A percentile compares a stretch with the other conserved stretches of the same genome.
Conservation (phyloP, 2,113 vertebrate species). For the Maccullochella peelii region DNA sequence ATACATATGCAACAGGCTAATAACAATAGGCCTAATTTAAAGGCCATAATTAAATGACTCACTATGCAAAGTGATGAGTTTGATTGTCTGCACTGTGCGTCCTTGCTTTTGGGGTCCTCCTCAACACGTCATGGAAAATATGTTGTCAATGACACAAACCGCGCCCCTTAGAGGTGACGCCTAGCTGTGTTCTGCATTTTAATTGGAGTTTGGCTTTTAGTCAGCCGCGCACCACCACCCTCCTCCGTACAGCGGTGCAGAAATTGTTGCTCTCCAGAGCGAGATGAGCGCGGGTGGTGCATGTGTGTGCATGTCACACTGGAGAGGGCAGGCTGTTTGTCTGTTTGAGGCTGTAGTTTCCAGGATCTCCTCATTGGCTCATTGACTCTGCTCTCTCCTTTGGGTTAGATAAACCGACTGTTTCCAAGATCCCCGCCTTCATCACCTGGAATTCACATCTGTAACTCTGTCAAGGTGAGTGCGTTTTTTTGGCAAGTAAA, state of each 20-base stretch:
- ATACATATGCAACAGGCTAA: not conserved
- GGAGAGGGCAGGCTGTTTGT: not conserved
- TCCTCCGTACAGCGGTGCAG: constrained; percentile 36
- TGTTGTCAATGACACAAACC: constrained; percentile 34
- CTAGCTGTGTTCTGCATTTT: not conserved
- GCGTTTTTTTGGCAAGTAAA: not conserved
- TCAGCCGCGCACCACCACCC: constrained; percentile 38
- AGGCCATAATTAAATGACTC: not conserved
- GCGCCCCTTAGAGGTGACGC: constrained; percentile 24
- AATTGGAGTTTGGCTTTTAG: constrained; percentile 42
- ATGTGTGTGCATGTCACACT: constrained; percentile 46
- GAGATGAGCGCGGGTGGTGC: constrained; percentile 3
- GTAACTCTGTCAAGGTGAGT: constrained; percentile 69
- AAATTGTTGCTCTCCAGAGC: constrained; percentile 39
- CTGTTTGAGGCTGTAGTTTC: not conserved
- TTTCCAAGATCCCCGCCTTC: not conserved
- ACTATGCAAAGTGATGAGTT: not conserved
- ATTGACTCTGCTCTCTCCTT: not conserved
- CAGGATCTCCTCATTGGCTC: not conserved
- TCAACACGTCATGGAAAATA: constrained; percentile 61
- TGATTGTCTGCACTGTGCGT: not conserved
- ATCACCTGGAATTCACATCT: constrained; percentile 33
- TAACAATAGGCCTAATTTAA: not conserved
- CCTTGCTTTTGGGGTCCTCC: constrained; percentile 42
- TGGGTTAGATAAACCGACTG: not conserved